Evolutionary conservation across 2,797 vertebrate species (phyloP), one percentile per base, ranked within the genome.

Genomic region (Clangula hyemalis): DNA sequence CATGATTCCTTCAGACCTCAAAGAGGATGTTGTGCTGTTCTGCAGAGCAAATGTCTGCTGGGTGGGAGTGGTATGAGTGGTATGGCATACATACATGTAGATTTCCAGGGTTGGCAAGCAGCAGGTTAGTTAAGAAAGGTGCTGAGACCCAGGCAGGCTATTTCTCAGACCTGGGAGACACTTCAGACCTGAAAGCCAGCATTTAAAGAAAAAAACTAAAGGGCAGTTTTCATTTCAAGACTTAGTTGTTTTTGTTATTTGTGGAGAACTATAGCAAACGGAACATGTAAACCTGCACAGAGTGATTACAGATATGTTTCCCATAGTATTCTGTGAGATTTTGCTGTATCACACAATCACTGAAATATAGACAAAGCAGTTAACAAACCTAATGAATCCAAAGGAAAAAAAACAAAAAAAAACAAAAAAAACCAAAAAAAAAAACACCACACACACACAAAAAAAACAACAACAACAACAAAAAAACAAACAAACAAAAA

Each of bases 91-190:
- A 28, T 30, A 36, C 36, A 36, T 36, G 36, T 36, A 66, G 13
- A 3, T 41, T 82, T 8, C 6, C 19, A 30, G 14, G 14, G 3
- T 6, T 86, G 78, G 54, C 30, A 88, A 65, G 21, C 20, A 74
- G 49, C 4, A 53, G 16, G 13, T 9, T 60, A n/a, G 24, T 34
- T 19, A 71, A 58, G 61, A 85, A 8, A 5, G 39, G 13, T 45
- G 24, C 20, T 27, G 58, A 60, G 57, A 30, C 12, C 8, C 11
- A 53, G 24, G 11, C 5, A 19, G 0, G 1, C 13, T 74, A 3
- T 71, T 64, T 88, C 6, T 86, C 8, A 66, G 20, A 57, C 28
- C 17, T 43, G 8, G 15, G 27, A 60, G 61, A 13, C 11, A 2
- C 11, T 60, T 57, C 18, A 84, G 10, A 43, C 24, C 18, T 0